Conservation (phyloP, 2,888 invertebrate genomes). For the Andricus quercusramuli region DNA sequence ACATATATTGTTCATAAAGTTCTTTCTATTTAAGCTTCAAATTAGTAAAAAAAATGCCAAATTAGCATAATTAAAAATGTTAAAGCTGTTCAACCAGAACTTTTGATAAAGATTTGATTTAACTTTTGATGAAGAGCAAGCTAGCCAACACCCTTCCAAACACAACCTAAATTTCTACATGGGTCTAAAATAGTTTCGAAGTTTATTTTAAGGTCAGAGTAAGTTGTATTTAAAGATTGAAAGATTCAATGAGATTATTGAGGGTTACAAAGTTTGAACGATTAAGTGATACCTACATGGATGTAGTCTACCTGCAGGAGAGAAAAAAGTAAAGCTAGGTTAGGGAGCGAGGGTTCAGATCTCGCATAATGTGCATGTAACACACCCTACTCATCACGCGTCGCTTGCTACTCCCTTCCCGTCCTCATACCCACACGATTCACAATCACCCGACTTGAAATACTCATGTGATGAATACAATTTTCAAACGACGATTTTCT, state of each 20-base stretch:
- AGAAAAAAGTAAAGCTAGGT: conserved; percentile 58
- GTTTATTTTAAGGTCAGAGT: neutral
- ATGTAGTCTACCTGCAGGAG: conserved; percentile 37
- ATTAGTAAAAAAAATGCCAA: too few relatives aligned
- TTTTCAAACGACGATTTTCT: neutral
- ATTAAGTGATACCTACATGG: conserved; percentile 17
- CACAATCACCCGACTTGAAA: neutral
- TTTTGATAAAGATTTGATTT: too few relatives aligned
- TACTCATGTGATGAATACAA: neutral
- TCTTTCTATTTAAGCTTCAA: too few relatives aligned
- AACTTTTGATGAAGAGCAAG: neutral
- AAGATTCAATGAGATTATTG: neutral
- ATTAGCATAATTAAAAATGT: too few relatives aligned
- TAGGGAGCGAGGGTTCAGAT: conserved; percentile 49
- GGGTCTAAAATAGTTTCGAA: neutral
- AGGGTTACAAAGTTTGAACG: neutral
- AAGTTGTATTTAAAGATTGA: neutral
- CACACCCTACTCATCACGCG: conserved; percentile 77
- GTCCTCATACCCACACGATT: conserved; percentile 17
- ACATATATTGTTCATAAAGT: too few relatives aligned
- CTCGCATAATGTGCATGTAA: conserved; percentile 71
- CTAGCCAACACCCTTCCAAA: neutral
- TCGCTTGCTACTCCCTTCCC: conserved; percentile 69
- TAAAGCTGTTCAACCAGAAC: too few relatives aligned
- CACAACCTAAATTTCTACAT: neutral